Evolutionary conservation across 2,888 invertebrate genomes (phyloP).

Genomic region (Minunthozetes semirufus): DNA sequence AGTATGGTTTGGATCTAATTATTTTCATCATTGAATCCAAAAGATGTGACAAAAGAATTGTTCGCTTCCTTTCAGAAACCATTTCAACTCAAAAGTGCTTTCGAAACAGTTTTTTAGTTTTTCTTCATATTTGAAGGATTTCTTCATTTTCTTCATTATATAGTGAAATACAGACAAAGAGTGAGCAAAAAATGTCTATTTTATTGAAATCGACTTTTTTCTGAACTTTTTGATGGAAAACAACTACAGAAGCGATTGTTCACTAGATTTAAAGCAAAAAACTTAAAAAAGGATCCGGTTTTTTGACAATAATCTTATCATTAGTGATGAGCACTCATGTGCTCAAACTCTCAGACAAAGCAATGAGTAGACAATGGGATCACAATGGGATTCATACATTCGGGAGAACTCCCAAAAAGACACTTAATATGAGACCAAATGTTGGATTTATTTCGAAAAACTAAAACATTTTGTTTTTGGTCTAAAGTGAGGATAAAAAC

Average conservation of each 20-base stretch:
- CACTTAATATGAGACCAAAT: background rate
- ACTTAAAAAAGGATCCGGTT: background rate
- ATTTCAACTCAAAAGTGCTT: background rate
- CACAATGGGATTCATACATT: background rate
- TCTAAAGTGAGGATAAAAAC: too few relatives aligned
- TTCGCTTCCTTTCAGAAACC: background rate
- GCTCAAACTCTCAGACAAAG: conserved; percentile 1
- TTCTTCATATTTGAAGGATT: background rate
- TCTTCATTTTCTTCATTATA: background rate
- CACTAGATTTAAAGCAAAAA: conserved; percentile 3
- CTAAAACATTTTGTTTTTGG: too few relatives aligned
- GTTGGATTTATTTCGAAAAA: background rate
- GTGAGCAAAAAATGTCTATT: background rate
- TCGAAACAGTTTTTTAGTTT: background rate
- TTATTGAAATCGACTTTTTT: conserved; percentile 1
- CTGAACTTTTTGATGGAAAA: background rate
- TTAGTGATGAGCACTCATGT: conserved; percentile 7
- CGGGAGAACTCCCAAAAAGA: background rate
- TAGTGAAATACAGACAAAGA: background rate
- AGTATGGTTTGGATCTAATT: too few relatives aligned
- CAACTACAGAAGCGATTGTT: conserved; percentile 3
- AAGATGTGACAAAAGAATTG: background rate
- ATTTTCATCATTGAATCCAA: background rate
- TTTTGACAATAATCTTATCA: conserved; percentile 17
- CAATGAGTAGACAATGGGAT: background rate